A percentile compares a stretch with the other conserved stretches of the same genome.
Conservation (phyloP, 2,113 vertebrate species). For the Mastomys natalensis region DNA sequence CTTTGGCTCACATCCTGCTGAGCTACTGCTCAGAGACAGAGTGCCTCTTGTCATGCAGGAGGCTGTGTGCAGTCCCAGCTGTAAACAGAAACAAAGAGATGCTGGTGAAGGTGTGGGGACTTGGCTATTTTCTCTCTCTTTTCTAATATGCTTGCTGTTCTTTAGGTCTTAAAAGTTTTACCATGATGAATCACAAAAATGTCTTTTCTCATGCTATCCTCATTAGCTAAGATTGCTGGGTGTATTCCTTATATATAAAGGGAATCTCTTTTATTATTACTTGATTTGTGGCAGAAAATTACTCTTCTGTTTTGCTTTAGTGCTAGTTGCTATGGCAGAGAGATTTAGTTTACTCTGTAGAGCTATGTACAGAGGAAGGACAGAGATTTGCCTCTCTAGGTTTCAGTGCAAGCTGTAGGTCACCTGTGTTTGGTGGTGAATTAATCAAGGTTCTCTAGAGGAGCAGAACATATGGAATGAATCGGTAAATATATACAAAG, state of each 20-base stretch:
- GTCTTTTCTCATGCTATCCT: background rate
- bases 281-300: background rate
- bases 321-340: background rate
- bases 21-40: background rate
- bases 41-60: background rate
- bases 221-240: background rate
- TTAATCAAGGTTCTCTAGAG: background rate
- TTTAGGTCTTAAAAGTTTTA: slow-evolving; percentile 3
- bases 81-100: background rate
- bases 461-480: background rate
- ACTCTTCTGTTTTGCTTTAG: background rate
- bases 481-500: background rate
- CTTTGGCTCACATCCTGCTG: background rate
- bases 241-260: background rate
- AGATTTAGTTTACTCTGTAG: background rate
- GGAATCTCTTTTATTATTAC: background rate
- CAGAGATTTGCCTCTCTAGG: background rate
- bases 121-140: background rate
- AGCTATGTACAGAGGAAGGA: background rate
- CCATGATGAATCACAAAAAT: background rate
- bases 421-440: background rate
- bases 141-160: background rate
- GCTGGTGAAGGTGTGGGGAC: background rate
- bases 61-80: background rate
- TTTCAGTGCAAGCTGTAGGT: background rate